Evolutionary conservation across 2,113 vertebrate species (phyloP).

Genomic region (Dryoscopus gambensis): DNA sequence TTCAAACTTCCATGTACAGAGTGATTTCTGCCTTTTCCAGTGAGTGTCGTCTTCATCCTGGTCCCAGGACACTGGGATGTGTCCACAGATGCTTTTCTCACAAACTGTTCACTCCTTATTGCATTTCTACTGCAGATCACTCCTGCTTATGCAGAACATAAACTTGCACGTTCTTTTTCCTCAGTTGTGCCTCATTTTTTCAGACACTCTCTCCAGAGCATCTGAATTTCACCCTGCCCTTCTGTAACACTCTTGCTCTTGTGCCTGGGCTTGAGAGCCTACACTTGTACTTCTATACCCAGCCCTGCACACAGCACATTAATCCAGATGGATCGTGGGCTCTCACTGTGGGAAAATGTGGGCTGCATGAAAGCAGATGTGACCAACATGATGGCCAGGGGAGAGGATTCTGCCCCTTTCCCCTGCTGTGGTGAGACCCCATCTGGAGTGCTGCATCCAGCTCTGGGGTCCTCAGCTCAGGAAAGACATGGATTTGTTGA

Average conservation of each 20-base stretch:
- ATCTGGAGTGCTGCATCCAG: background rate
- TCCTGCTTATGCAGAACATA: background rate
- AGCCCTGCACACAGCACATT: background rate
- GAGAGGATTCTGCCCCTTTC: background rate
- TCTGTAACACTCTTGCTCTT: background rate
- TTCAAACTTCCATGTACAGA: background rate
- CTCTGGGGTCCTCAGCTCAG: background rate
- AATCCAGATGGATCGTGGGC: background rate
- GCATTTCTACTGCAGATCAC: background rate
- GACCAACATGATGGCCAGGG: background rate
- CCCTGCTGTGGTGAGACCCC: background rate
- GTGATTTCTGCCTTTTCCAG: background rate
- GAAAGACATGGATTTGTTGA: background rate
- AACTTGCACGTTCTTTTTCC: background rate
- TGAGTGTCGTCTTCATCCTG: background rate
- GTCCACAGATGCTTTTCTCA: background rate
- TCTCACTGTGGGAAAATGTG: background rate
- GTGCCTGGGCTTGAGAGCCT: background rate
- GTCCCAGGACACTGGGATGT: background rate
- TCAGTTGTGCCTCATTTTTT: background rate
- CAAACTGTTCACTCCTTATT: background rate
- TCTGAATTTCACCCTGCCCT: background rate
- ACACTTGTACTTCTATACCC: background rate
- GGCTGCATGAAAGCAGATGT: background rate
- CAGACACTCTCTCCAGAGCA: background rate